phyloP scores from a whole-genome alignment of 2,797 vertebrate species.

The Coracias cyanogaster region DNA sequence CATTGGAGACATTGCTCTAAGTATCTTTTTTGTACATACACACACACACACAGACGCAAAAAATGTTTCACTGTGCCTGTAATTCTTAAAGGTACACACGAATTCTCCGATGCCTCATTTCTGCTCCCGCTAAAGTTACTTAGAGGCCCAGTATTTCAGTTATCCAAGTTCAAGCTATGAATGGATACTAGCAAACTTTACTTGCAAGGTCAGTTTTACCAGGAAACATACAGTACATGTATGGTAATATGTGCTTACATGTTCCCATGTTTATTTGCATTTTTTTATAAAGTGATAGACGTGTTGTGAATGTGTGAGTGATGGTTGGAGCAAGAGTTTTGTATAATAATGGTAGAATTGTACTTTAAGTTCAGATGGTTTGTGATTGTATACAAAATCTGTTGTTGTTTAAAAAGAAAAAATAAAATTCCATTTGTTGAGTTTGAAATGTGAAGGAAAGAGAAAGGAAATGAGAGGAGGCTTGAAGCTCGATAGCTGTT shows the following conservation, averaged over 20 bases:
- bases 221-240: accelerated
- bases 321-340: not conserved
- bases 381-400: not conserved
- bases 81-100: not conserved
- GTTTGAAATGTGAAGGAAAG: not conserved
- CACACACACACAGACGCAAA: not conserved
- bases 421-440: not conserved
- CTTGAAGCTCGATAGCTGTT: not conserved
- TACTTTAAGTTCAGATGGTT: not conserved
- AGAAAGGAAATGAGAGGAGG: not conserved
- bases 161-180: not conserved
- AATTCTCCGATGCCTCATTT: not conserved
- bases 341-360: not conserved
- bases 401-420: not conserved
- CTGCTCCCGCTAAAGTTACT: not conserved
- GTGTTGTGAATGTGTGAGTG: not conserved
- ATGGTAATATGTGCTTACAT: not conserved
- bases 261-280: not conserved
- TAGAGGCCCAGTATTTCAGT: not conserved
- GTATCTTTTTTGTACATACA: not conserved
- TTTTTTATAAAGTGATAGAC: not conserved
- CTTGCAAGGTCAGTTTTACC: not conserved
- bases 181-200: not conserved
- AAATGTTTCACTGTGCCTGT: not conserved
- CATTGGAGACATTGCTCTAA: not conserved